Base-by-base conservation (phyloP, 2,797 vertebrate genomes). In the Babyrousa celebensis region DNA sequence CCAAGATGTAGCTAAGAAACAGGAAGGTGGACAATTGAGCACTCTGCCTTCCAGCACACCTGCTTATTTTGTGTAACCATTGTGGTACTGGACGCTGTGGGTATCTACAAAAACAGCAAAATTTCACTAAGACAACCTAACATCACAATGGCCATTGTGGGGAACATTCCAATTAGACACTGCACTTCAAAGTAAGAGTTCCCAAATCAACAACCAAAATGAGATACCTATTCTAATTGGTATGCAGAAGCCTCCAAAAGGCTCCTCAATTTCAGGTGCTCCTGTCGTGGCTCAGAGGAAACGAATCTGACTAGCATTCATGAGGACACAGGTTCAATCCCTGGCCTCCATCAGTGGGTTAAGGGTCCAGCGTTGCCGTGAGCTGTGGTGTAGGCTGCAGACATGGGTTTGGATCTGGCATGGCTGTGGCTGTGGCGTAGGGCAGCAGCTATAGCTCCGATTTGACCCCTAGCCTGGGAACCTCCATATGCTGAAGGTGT, bases 41-140 rank as follows among this genome's bases (percentile, higher is more conserved):
- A 4, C 4, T 27, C 21, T 6, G 12, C 56, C 56, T 25, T 90
- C 63, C 0, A 8, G 65, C 56, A 52, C 3, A 62, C 40, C 29
- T 54, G n/a, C 63, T 82, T 58, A 29, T 43, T 80, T 75, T 87
- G 84, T 80, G 43, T 79, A 83, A 70, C n/a, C 77, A 90, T 4
- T 71, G 72, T 78, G 67, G 25, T 36, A 52, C 40, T 89, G 40
- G 56, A 63, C 60, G 27, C 14, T n/a, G 25, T 17, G n/a, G 68
- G 1, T 21, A 83, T 48, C 60, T 89, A 52, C 62, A 65, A n/a
- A 92, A 92, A 77, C 5, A 48, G 52, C 62, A 68, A 83, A 60
- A n/a, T 58, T 48, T 68, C 56, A 56, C 25, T 58, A 65, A 54
- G 65, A 85, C 32, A 48, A 77, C 63, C 15, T 68, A 60, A 23